Base-by-base conservation (phyloP, 2,113 vertebrate species). In the Orycteropus afer region DNA sequence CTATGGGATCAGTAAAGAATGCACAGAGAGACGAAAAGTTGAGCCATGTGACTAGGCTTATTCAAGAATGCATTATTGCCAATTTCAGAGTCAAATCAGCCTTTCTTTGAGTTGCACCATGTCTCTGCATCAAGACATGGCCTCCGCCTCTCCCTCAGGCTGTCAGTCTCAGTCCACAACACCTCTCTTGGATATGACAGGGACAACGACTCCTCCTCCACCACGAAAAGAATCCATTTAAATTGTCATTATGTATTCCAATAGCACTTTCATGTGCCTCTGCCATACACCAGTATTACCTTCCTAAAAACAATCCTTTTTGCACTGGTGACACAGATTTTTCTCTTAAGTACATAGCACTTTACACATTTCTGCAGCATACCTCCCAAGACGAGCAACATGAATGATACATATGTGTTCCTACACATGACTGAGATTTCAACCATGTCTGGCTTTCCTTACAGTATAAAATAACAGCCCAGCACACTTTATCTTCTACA, bases 221-320 rank as follows among this genome's bases (percentile, higher is more conserved):
- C 7, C 27, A 76, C 84, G 34, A 63, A 42, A 59, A 55, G n/a
- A 82, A 69, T 59, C 25, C 1, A 11, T 77, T 89, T 65, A 55
- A 71, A 79, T 47, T 63, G 49, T 89, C 34, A 42, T 95, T 79
- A 55, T 49, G 83, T 74, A 85, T 71, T 73, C 65, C 76, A 85
- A 77, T 22, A 73, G 22, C 7, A 86, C 81, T 88, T 86, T 12
- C 42, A 40, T 57, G 9, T 8, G 34, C 29, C 1, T 81, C 8
- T 61, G 9, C 45, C 59, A 40, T 18, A 47, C n/a, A 67, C 3
- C 69, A 59, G 20, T 55, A 90, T 49, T 61, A 40, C 42, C 9
- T 27, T 79, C 55, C 61, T 78, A 45, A 80, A 25, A 91, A n/a
- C 57, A 57, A n/a, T 69, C n/a, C 42, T 4, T n/a, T 84, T 92